phyloP scores from a whole-genome alignment of 2,113 vertebrate species.

The Cebidichthys violaceus region DNA sequence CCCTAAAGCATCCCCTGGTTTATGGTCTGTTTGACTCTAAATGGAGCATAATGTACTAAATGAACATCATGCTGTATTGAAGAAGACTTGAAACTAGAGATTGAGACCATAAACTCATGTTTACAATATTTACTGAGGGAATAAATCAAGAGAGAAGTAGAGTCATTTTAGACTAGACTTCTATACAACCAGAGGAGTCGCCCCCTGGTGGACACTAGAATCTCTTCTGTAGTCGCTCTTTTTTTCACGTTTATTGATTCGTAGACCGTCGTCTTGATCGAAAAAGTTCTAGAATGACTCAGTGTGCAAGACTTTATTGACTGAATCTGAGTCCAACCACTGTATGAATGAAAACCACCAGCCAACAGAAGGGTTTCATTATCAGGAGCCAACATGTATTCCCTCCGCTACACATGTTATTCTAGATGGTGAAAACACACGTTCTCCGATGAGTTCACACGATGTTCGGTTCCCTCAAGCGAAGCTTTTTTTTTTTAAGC shows the following conservation, averaged over 20 bases:
- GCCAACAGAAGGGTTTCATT: not conserved
- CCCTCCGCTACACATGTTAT: not conserved
- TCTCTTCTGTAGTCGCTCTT: not conserved
- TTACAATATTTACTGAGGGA: too few relatives aligned
- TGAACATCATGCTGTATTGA: too few relatives aligned
- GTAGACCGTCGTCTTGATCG: not conserved
- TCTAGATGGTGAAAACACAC: slow-evolving; percentile 6
- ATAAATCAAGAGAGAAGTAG: too few relatives aligned
- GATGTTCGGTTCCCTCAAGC: slow-evolving; percentile 21
- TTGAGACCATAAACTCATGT: too few relatives aligned
- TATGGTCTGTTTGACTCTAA: too few relatives aligned
- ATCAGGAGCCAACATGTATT: not conserved
- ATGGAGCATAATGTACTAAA: too few relatives aligned
- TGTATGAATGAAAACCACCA: not conserved
- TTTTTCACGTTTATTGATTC: not conserved
- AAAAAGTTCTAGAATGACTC: not conserved
- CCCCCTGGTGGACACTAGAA: too few relatives aligned
- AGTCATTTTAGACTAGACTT: too few relatives aligned
- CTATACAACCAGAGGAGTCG: too few relatives aligned
- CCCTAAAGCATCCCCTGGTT: too few relatives aligned
- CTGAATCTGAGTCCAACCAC: not conserved
- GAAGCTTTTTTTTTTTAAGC: not conserved
- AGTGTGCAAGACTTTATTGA: too few relatives aligned
- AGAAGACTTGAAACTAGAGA: too few relatives aligned
- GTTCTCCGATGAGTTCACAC: slow-evolving; percentile 3